phyloP scores from a whole-genome alignment of 1,140 invertebrate genomes.

The Trissolcus basalis region DNA sequence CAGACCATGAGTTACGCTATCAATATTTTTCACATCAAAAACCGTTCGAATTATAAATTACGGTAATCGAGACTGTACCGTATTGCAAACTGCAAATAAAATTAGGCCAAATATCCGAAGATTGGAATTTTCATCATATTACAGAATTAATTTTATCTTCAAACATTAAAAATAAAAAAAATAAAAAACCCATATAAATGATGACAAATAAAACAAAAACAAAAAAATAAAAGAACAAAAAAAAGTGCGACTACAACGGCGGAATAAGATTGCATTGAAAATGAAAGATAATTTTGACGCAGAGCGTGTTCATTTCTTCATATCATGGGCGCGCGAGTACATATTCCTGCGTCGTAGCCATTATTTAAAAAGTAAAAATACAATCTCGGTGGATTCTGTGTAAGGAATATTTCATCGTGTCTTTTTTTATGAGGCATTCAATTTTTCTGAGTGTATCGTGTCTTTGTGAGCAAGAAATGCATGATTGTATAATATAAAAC shows the following conservation, averaged over 20 bases:
- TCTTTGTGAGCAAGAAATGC: constrained; percentile 54
- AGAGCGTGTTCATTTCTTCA: constrained; percentile 31
- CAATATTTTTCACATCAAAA: neutral
- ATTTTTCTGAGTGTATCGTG: constrained; percentile 57
- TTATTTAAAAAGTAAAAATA: constrained; percentile 55
- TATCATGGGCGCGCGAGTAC: constrained; percentile 28
- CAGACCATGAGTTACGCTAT: neutral
- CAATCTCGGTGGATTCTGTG: constrained; percentile 41
- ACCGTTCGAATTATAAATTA: no score
- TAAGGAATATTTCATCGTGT: constrained; percentile 51
- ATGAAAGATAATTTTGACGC: constrained; percentile 38
- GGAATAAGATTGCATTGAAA: constrained; percentile 44
- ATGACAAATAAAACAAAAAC: constrained; percentile 6
- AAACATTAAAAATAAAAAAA: no score
- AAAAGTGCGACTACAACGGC: constrained; percentile 1
- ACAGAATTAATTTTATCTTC: no score
- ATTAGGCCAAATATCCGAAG: no score
- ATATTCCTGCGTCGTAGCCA: constrained; percentile 22
- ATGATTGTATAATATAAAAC: constrained; percentile 55
- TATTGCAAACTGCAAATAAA: no score
- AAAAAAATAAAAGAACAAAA: constrained; percentile 1
- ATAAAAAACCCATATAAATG: neutral
- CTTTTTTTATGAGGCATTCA: constrained; percentile 52
- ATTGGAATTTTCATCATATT: no score
- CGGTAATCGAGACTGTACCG: no score